A percentile compares a stretch with the other conserved stretches of the same genome.
phyloP scores from a whole-genome alignment of 1,140 invertebrate genomes.

The Conus betulinus region DNA sequence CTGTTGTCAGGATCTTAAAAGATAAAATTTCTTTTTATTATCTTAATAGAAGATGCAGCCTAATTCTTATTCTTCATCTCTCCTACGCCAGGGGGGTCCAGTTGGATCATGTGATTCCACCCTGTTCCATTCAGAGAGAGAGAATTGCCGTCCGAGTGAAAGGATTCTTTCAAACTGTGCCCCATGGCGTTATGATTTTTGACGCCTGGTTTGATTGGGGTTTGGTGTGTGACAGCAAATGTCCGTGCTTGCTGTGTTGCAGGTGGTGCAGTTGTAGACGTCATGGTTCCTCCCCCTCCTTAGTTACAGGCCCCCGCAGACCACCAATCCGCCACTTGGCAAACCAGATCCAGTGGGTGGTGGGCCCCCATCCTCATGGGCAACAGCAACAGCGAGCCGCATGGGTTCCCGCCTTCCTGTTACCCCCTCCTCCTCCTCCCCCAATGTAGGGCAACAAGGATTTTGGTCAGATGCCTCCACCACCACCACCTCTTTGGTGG shows the following conservation, averaged over 20 bases:
- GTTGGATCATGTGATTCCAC: not conserved
- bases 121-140: not conserved
- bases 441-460: conserved; percentile 76
- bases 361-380: conserved; percentile 78
- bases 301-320: conserved; percentile 68
- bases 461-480: conserved; percentile 63
- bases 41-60: not conserved
- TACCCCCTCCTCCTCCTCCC: conserved; percentile 77
- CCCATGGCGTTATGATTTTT: not conserved
- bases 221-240: not conserved
- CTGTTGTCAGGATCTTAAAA: no score
- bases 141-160: not conserved
- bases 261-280: conserved; percentile 25
- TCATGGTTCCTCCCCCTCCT: conserved; percentile 65
- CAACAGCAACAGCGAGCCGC: conserved; percentile 67
- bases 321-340: conserved; percentile 71
- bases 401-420: conserved; percentile 71
- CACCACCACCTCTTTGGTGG: conserved; percentile 70
- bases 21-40: not conserved
- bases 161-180: not conserved
- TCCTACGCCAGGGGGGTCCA: no score
- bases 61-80: no score
- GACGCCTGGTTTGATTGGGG: not conserved
- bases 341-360: conserved; percentile 58
- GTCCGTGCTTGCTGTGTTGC: conserved; percentile 26